Base-by-base conservation (phyloP, 2,113 vertebrate genomes). In the Meleagris gallopavo region DNA sequence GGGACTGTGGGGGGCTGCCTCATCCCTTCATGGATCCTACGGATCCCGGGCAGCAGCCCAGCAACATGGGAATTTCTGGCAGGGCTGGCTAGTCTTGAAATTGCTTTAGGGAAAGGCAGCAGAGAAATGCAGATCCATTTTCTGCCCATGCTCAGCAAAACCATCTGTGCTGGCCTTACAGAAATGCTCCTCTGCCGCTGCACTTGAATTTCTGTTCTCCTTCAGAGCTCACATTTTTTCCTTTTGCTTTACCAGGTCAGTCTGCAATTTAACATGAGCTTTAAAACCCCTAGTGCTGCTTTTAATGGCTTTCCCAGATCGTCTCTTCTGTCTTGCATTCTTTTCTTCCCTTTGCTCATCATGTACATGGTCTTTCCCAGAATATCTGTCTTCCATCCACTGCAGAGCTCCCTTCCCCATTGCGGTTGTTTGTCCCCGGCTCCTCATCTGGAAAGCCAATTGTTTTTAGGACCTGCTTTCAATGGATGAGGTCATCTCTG, bases 221-320 rank as follows among this genome's bases (percentile, higher is more conserved):
- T 90, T 83, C 66, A 74, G 21, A 71, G 38, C 30, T 89, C 65
- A 78, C 34, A 67, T 92, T 93, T 89, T 91, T 52, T 30, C 40
- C 14, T 93, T 91, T 84, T 80, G 38, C 52, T 86, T 78, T 65
- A 81, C 2, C 13, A 86, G 65, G 46, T 91, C 65, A 78, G 65
- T 22, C 73, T 57, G 87, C 46, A 81, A 21, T 69, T 91, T 83
- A 88, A 81, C 57, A 52, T 46, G 38, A 91, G 43, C 55, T 88
- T 90, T 78, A 83, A 83, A 91, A 91, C 86, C 52, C 38, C 32
- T 3, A 1, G 12, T 75, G 69, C 0, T 0, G 9, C 62, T 67
- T 83, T 89, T 93, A 86, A 86, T 73, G 46, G 3, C 71, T 93
- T 95, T 88, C 76, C 65, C 78, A 93, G 87, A 50, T 20, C 6